These are phyloP conservation scores for Amphiura filiformis DNA, from an alignment of 35 echinoderm and acorn worm genomes.

Conservation along the genomic window DNA sequence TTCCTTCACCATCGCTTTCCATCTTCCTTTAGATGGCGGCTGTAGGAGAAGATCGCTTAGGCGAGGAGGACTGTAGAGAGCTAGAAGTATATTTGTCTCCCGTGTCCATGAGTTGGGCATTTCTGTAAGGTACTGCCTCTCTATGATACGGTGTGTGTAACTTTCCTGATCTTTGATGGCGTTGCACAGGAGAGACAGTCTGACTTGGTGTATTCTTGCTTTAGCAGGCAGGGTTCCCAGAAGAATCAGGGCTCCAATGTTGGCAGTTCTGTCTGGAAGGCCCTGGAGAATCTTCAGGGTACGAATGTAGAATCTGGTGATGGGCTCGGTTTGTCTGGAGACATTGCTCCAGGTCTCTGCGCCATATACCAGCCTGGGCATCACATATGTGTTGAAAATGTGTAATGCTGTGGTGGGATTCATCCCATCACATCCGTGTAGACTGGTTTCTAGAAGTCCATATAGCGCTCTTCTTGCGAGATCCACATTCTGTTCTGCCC, in stretches of 20 bases:
- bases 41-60: background rate
- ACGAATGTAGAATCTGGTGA: background rate
- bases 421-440: background rate
- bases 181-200: background rate
- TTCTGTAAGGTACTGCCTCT: background rate
- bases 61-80: background rate
- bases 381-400: background rate
- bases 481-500: background rate
- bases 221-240: background rate
- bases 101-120: background rate
- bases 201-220: background rate
- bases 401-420: background rate
- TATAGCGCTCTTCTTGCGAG: background rate
- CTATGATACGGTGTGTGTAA: background rate
- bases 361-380: background rate
- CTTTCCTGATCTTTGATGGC: background rate
- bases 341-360: background rate
- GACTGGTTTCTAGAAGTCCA: background rate
- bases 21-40: background rate
- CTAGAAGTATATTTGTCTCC: background rate
- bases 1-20: background rate
- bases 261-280: background rate
- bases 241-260: background rate
- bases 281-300: background rate
- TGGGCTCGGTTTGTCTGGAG: background rate